phyloP scores from a whole-genome alignment of 2,113 vertebrate genomes.

The Barnardius zonarius region DNA sequence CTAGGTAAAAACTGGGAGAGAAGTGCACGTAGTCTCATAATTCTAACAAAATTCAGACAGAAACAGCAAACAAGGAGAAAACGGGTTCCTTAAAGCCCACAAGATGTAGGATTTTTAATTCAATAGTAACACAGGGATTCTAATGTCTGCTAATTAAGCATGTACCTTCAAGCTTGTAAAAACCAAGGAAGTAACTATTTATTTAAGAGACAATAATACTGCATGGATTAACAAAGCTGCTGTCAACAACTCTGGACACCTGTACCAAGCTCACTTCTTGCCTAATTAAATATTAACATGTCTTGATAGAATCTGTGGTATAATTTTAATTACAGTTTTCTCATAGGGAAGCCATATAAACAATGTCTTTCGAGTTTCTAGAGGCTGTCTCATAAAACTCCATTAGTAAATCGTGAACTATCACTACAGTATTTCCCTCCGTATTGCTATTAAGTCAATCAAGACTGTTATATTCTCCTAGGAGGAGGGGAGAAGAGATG shows the following conservation, averaged over 20 bases:
- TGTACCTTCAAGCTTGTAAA: background rate
- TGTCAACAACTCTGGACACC: constrained; percentile 41
- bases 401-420: constrained; percentile 40
- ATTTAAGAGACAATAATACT: constrained; percentile 26
- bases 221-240: constrained; percentile 32
- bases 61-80: background rate
- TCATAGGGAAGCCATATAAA: constrained; percentile 61
- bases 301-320: constrained; percentile 62
- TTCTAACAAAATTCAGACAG: background rate
- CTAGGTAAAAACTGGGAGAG: background rate
- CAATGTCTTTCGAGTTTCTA: constrained; percentile 65
- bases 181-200: constrained; percentile 34
- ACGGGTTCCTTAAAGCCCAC: background rate
- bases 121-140: background rate
- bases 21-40: background rate
- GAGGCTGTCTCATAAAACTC: constrained; percentile 48
- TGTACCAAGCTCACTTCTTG: constrained; percentile 49
- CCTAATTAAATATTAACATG: constrained; percentile 68
- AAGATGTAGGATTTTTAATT: background rate
- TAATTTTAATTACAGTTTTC: constrained; percentile 69
- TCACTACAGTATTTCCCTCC: constrained; percentile 51
- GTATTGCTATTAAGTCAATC: constrained; percentile 37
- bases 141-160: constrained; percentile 22
- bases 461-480: constrained; percentile 9
- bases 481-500: background rate